Evolutionary conservation across 30 jellyfish, hydroid and myxozoan genomes (phyloP), one percentile per base, ranked within the genome.

Genomic region (Cassiopea xamachana): DNA sequence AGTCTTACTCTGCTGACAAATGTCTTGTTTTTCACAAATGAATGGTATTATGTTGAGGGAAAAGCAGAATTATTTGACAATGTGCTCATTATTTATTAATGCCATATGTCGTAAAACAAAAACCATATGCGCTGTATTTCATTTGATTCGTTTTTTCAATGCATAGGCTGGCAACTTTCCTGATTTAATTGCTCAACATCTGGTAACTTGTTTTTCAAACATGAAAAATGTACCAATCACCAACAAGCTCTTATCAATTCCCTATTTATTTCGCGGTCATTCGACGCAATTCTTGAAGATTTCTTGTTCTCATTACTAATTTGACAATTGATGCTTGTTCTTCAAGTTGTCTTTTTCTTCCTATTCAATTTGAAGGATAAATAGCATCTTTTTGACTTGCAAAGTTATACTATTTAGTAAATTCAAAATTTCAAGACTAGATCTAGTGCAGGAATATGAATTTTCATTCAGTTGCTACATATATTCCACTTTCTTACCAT

Each of bases 41-140:
- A 84, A 84, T 84, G 92, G 91, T 67, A 17, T 69, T 17, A 27
- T 14, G n/a, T 13, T 15, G 73, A 83, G 58, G 79, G 78, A 75
- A 87, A 87, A 27, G 75, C 60, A 19, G 27, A 77, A 46, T 75
- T 67, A 59, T 55, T 74, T 18, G 19, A 60, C 81, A 86, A 50
- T 44, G 69, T 72, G 69, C 89, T 79, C 94, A 69, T 77, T 68
- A 87, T n/a, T 89, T 81, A 89, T 89, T 89, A 81, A 82, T 88
- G 85, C 86, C 90, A 12, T 87, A 48, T 88, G 90, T 90, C 83
- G 49, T 80, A 76, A 73, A 77, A 77, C 80, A 17, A 60, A 39
- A 58, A 49, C 87, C 90, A 79, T 88, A 77, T 79, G 90, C 62
- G 85, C 85, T 16, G 51, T 17, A 44, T 84, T 69, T 60, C 73